Evolutionary conservation across 2,113 vertebrate species (phyloP), one percentile per base, ranked within the genome.

Genomic region (Pedetes capensis): DNA sequence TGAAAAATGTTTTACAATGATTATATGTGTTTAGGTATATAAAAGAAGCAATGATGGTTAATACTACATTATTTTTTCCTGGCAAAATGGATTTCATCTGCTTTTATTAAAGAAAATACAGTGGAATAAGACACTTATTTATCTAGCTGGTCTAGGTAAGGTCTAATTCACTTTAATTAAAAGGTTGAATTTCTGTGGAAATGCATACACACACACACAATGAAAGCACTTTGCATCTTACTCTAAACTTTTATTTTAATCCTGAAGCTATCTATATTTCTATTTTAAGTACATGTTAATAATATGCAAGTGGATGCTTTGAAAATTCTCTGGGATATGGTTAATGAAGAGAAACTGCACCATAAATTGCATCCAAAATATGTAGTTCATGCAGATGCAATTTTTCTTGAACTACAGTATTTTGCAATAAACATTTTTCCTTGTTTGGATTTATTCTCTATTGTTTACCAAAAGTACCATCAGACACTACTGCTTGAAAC

Each of bases 261-360:
- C 79, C 83, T 93, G 78, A 97, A 94, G 96, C 93, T 97, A 97
- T 97, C 96, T 96, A 94, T 97, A 96, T 97, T 98, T 96, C 97
- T 98, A 97, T 98, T 98, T 98, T 97, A 98, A 98, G 95, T 98
- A 98, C 97, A 98, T 98, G 98, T 98, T 98, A 98, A 98, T 98
- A 98, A 97, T 98, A 98, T 98, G 97, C 97, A 98, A 95, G 96
- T 94, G 82, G 93, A 93, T 95, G 88, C 96, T 98, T 96, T 98
- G 98, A 98, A 98, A 98, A 98, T 98, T 97, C 97, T 98, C 95
- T 0, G 87, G 98, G 97, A 98, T 98, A 97, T 98, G 98, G 96
- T 98, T 98, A 98, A 98, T 98, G 98, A 98, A 98, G 98, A 98
- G 98, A 98, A 98, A 98, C 97, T 98, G 95, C 96, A 97, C 97